phyloP scores from a whole-genome alignment of 2,888 invertebrate species.

The Drosophila vallismaia region DNA sequence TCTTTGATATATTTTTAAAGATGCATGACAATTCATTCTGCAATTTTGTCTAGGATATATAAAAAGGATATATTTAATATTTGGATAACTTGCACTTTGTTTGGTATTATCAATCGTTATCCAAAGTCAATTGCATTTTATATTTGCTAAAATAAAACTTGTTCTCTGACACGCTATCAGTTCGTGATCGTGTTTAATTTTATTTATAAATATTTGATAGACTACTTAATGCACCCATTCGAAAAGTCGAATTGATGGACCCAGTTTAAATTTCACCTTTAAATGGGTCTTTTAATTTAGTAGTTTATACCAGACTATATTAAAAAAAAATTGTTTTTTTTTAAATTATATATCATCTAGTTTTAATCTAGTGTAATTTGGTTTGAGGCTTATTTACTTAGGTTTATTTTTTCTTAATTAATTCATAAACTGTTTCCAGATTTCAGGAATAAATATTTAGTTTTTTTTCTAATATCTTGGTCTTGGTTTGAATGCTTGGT shows the following conservation, averaged over 20 bases:
- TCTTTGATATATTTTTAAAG: too few species aligned
- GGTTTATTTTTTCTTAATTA: background rate
- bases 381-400: background rate
- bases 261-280: background rate
- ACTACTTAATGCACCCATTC: background rate
- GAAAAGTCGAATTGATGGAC: background rate
- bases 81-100: too few species aligned
- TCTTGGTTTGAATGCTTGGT: background rate
- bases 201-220: background rate
- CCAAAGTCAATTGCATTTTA: slow-evolving; percentile 1
- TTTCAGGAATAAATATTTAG: background rate
- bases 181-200: background rate
- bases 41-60: too few species aligned
- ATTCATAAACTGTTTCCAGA: too few species aligned
- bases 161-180: background rate
- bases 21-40: too few species aligned
- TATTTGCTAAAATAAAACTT: background rate
- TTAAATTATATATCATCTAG: too few species aligned
- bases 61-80: too few species aligned
- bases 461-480: background rate
- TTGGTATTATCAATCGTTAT: background rate
- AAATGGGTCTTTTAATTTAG: background rate
- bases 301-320: background rate
- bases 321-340: too few species aligned
- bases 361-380: background rate